Evolutionary conservation across 1,140 invertebrate genomes (phyloP), one percentile per base, ranked within the genome.

Genomic region (Lethrus apterus): DNA sequence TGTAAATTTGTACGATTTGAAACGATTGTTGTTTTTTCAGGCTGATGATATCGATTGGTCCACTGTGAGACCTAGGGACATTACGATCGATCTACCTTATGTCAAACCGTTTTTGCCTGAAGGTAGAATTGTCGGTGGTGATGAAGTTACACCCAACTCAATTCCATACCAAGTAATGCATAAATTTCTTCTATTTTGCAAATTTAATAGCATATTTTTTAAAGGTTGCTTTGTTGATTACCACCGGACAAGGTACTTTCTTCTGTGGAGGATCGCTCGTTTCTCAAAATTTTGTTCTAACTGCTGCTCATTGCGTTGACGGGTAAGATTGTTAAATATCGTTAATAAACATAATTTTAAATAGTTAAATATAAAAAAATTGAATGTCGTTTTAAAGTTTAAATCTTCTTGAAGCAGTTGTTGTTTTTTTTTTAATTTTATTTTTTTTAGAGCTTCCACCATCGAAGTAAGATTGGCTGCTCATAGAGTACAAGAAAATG

Each of bases 221-320:
- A n/a, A n/a, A n/a, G 64, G 57, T 34, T 21, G 50, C 3, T 31
- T 29, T n/a, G 51, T 47, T 36, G 10, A n/a, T 36, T 15, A 10
- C 10, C n/a, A 20, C 34, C 8, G 15, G 10, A 17, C 44, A 46
- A 11, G 21, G 32, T 15, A 34, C 33, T 24, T 70, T 70, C 48
- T 75, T 77, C 54, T 84, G 81, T 53, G 83, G 82, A 2, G 81
- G 76, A 13, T 70, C 81, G 4, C 56, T 86, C 1, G 81, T 86
- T 48, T 76, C 80, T 46, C 65, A 70, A 9, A 66, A 65, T 26
- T 74, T 79, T 7, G 75, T 83, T 5, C 60, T 84, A 3, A 84
- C 81, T 1, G 80, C 78, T 3, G 78, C 78, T 24, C 83, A 86
- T 57, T 77, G 75, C 47, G 64, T 56, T 21, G 26, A 23, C 13